Evolutionary conservation across 1,140 invertebrate genomes (phyloP), one percentile per base, ranked within the genome.

Genomic region (Listronotus oregonensis): DNA sequence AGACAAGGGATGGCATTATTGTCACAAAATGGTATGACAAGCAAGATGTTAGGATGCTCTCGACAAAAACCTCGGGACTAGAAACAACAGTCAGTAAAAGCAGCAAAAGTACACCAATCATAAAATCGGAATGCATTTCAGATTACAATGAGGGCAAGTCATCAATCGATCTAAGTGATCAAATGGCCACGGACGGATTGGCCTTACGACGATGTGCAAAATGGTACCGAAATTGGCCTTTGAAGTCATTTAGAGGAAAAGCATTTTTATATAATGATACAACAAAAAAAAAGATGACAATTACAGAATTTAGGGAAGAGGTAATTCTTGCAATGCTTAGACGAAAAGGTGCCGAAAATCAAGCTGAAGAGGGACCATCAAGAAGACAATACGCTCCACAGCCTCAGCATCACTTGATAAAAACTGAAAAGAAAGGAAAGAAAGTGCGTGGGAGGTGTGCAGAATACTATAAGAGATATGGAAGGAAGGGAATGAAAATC

Each of bases 21-120:
- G 68, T 82, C 11, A 44, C 78, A 39, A 76, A 77, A 69, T 83
- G 80, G 78, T 77, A 73, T 71, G 77, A 80, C 68, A 78, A 79
- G 66, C 47, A 74, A 50, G 75, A 80, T 70, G 79, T 81, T 7
- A 59, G 75, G 8, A 71, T 79, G 55, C 68, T 82, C 14, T 78
- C 78, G 56, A 82, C 78, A 65, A 77, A 77, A 68, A 77, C 77
- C 7, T 49, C 3, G n/a, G 56, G 7, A 12, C 40, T 49, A 49
- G 18, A 56, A 56, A 40, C 15, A n/a, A 6, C 32, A 4, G 4
- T 34, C 12, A 12, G 4, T 15, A 60, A 46, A 62, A 40, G n/a
- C 21, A 52, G 32, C 7, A 11, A 42, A 42, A 10, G 32, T 17
- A 52, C 12, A 1, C 21, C 32, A 6, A 57, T 18, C 47, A 52